Evolutionary conservation across 2,888 invertebrate species (phyloP).

Genomic region (Melieria picta): DNA sequence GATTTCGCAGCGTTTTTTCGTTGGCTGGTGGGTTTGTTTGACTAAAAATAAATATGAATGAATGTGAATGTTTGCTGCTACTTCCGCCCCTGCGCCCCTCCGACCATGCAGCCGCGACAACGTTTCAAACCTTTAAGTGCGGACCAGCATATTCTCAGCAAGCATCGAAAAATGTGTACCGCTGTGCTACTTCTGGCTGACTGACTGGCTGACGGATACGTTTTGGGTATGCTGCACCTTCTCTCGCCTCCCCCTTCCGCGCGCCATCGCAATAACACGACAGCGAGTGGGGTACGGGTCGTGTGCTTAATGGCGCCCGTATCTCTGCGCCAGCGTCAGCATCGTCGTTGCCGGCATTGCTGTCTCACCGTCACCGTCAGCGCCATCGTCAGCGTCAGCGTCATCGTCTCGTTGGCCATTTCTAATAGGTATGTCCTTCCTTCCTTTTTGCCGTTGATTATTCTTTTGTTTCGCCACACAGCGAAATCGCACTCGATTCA

Average conservation of each 20-base stretch:
- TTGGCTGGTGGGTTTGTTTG: not conserved
- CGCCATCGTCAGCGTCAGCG: not conserved
- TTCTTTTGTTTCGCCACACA: constrained; percentile 40
- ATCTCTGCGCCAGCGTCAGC: not conserved
- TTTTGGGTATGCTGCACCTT: too few species aligned
- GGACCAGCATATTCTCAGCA: not conserved
- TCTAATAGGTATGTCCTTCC: constrained; percentile 48
- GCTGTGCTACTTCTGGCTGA: too few species aligned
- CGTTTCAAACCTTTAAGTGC: not conserved
- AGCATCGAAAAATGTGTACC: too few species aligned
- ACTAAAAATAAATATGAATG: constrained; percentile 23
- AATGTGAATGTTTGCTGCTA: constrained; percentile 11
- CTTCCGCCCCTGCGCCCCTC: not conserved
- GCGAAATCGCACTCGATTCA: constrained; percentile 18
- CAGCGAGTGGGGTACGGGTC: too few species aligned
- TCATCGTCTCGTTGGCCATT: constrained; percentile 33
- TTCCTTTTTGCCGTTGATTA: constrained; percentile 43
- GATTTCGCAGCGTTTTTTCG: too few species aligned
- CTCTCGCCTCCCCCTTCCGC: too few species aligned
- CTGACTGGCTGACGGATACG: too few species aligned
- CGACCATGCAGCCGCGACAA: not conserved
- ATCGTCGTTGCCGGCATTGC: not conserved
- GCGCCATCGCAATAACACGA: too few species aligned
- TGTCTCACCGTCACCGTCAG: not conserved
- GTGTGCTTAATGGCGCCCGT: not conserved